Base-by-base conservation (phyloP, 2,113 vertebrate genomes). In the Gadus macrocephalus region DNA sequence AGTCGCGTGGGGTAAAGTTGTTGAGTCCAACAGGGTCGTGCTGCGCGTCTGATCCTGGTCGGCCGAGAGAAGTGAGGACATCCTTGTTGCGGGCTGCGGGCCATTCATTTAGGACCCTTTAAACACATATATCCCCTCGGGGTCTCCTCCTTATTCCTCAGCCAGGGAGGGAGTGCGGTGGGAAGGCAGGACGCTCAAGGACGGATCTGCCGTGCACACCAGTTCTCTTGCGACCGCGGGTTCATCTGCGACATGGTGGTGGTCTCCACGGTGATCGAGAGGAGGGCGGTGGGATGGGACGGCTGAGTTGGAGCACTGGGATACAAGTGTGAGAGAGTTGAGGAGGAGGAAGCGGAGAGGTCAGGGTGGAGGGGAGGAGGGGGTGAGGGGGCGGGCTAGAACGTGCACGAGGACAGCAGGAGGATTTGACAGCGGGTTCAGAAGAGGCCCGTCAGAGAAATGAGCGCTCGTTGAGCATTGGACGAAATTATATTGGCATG, bases 61-160 rank as follows among this genome's bases (percentile, higher is more conserved):
- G 67, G 77, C 79, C 66, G 87, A 82, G 56, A 84, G 78, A 61
- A 80, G 64, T 71, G 88, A 89, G 70, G 89, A 89, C 88, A 91
- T 90, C 17, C 59, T 69, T 84, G 38, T 1, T 19, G 71, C 25
- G 69, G 66, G 62, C 65, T 77, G 15, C 20, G 25, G 66, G 28
- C 74, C 55, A 81, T 78, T 74, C 27, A 75, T 62, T n/a, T 16
- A 5, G 71, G 16, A 5, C 58, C 42, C 42, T 12, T 49, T 9
- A 0, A 49, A 60, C 19, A 60, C 17, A 19, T n/a, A n/a, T 5
- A n/a, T 6, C 58, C 58, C 20, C 8, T 20, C 19, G 6, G 17
- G 58, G 5, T 17, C 7, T 60, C 17, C 58, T 60, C 17, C 58
- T 60, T 60, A 17, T 1, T 5, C 22, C 27, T 60, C 70, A 66